Percentiles rank a stretch among this genome's conserved stretches.
Conservation (phyloP, 2,888 invertebrate species). For the Cinara cedri region DNA sequence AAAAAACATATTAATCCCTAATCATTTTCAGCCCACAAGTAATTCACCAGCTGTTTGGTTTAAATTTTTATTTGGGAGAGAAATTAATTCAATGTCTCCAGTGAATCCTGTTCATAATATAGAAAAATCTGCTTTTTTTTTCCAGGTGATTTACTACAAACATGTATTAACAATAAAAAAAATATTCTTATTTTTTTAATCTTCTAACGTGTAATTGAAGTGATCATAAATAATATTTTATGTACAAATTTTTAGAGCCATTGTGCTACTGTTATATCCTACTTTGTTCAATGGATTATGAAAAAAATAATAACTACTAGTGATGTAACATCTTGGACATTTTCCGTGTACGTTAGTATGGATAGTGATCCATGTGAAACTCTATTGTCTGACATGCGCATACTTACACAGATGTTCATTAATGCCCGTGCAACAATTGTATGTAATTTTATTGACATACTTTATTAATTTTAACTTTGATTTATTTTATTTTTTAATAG, state of each 20-base stretch:
- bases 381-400: constrained; percentile 47
- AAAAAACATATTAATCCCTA: background rate
- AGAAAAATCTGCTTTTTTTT: constrained; percentile 35
- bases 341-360: constrained; percentile 36
- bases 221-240: too few relatives aligned
- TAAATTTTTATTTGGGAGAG: constrained; percentile 43
- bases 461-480: background rate
- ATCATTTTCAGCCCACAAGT: constrained; percentile 26
- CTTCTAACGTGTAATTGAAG: too few relatives aligned
- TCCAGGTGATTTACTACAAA: constrained; percentile 24
- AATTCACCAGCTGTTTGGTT: constrained; percentile 44
- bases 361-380: constrained; percentile 51
- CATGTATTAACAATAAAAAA: background rate
- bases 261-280: constrained; percentile 34
- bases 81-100: constrained; percentile 31
- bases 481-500: constrained; percentile 15
- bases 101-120: constrained; percentile 51
- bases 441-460: background rate
- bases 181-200: too few relatives aligned
- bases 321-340: constrained; percentile 49
- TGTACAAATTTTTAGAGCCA: constrained; percentile 7
- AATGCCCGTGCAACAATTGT: constrained; percentile 43
- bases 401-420: constrained; percentile 43
- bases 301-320: constrained; percentile 32
- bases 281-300: constrained; percentile 48